Evolutionary conservation across 2,888 invertebrate species (phyloP).

Genomic region (Tiphia femorata): DNA sequence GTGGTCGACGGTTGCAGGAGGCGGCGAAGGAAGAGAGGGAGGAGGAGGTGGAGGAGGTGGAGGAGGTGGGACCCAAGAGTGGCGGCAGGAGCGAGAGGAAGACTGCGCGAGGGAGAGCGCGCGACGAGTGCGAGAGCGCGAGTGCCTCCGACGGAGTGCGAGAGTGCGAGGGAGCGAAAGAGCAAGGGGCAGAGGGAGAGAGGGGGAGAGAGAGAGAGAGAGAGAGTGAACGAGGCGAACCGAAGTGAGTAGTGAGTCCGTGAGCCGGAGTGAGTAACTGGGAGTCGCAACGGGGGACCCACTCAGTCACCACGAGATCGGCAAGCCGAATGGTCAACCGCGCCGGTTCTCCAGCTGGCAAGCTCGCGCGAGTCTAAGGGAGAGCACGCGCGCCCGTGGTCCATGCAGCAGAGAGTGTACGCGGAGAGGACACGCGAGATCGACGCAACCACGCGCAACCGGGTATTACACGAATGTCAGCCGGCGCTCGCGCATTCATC

Average conservation of each 20-base stretch:
- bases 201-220: conserved; percentile 53
- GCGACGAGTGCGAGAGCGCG: conserved; percentile 20
- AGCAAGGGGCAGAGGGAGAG: conserved; percentile 26
- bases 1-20: conserved; percentile 22
- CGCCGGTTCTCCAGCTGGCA: conserved; percentile 46
- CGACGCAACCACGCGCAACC: neutral
- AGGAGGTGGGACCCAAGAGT: conserved; percentile 37
- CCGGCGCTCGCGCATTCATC: conserved; percentile 7
- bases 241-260: conserved; percentile 60
- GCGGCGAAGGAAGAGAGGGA: conserved; percentile 32
- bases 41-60: conserved; percentile 33
- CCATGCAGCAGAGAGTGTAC: conserved; percentile 1
- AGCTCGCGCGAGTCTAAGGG: conserved; percentile 27
- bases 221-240: conserved; percentile 51
- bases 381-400: conserved; percentile 7
- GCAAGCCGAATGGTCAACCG: conserved; percentile 67
- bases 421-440: neutral
- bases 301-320: conserved; percentile 69
- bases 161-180: conserved; percentile 44
- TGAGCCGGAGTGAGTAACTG: conserved; percentile 62
- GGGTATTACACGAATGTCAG: neutral
- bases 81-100: conserved; percentile 10
- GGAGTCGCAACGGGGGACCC: conserved; percentile 59
- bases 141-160: conserved; percentile 31
- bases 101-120: conserved; percentile 17